Conservation (phyloP, 2,888 invertebrate species). For the Macrosoma leucophasiata region DNA sequence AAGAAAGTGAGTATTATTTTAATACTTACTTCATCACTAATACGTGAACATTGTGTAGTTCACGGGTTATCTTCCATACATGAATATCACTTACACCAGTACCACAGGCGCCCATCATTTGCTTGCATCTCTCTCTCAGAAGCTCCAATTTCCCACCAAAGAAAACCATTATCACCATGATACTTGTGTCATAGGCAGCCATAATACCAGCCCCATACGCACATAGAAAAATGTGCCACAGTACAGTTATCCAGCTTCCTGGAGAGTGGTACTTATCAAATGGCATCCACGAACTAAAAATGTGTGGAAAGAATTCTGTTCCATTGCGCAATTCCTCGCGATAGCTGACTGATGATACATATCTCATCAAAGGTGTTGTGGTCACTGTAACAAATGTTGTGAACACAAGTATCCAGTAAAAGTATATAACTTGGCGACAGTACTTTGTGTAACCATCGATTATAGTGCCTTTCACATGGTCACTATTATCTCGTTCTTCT, state of each 20-base stretch:
- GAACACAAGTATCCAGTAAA: constrained; percentile 54
- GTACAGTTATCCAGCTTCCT: constrained; percentile 50
- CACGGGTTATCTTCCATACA: constrained; percentile 30
- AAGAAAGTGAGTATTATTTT: too few relatives aligned
- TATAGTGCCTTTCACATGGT: constrained; percentile 34
- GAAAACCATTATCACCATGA: constrained; percentile 52
- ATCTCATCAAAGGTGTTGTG: constrained; percentile 42
- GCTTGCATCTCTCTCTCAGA: constrained; percentile 46
- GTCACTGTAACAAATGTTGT: constrained; percentile 41
- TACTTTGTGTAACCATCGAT: constrained; percentile 50
- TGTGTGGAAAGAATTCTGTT: constrained; percentile 51
- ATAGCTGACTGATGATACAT: constrained; percentile 38
- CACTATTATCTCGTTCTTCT: constrained; percentile 42
- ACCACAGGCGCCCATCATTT: constrained; percentile 37
- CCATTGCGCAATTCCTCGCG: constrained; percentile 45
- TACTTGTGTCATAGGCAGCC: constrained; percentile 47
- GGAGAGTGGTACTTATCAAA: constrained; percentile 51
- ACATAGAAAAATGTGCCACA: constrained; percentile 43
- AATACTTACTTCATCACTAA: constrained; percentile 51
- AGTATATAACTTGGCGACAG: constrained; percentile 45
- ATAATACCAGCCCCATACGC: constrained; percentile 46
- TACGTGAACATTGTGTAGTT: constrained; percentile 45
- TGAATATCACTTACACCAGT: constrained; percentile 30
- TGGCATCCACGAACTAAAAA: constrained; percentile 62
- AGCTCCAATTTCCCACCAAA: constrained; percentile 57